Evolutionary conservation across 2,797 vertebrate genomes (phyloP).

Genomic region (Rhadinocentrus ornatus): DNA sequence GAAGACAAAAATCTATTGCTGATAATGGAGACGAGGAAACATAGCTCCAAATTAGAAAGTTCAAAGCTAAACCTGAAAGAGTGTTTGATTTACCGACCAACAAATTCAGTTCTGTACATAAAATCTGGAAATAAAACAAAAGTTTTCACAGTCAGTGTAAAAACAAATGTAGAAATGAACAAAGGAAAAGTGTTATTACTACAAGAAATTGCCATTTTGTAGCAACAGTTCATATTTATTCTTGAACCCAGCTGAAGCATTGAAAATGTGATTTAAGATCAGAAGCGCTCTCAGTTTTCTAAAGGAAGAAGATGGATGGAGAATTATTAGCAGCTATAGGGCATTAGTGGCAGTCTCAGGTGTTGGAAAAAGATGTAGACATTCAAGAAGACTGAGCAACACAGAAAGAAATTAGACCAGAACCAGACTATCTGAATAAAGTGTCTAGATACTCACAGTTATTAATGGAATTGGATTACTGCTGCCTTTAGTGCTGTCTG

Average conservation of each 20-base stretch:
- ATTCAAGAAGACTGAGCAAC: constrained; percentile 58
- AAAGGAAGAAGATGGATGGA: constrained; percentile 62
- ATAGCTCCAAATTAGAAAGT: not conserved
- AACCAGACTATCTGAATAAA: constrained; percentile 48
- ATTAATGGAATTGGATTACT: constrained; percentile 65
- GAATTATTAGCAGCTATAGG: constrained; percentile 68
- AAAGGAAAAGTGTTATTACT: not conserved
- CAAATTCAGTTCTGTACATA: not conserved
- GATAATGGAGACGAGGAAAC: not conserved
- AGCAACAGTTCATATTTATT: constrained; percentile 47
- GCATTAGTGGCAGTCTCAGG: constrained; percentile 59
- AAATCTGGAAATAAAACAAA: not conserved
- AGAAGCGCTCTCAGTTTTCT: constrained; percentile 49
- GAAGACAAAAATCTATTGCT: not conserved
- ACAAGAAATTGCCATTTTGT: constrained; percentile 38
- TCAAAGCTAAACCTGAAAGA: not conserved
- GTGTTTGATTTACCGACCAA: not conserved
- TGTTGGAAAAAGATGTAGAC: constrained; percentile 50
- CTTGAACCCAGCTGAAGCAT: constrained; percentile 47
- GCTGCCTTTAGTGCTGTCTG: constrained; percentile 27
- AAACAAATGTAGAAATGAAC: constrained; percentile 33
- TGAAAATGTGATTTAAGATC: constrained; percentile 50
- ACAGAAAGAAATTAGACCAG: constrained; percentile 60
- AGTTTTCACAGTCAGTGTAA: constrained; percentile 14
- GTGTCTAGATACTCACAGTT: constrained; percentile 38